Base-by-base conservation (phyloP, 2,113 vertebrate genomes). In the Oceanodroma tethys region DNA sequence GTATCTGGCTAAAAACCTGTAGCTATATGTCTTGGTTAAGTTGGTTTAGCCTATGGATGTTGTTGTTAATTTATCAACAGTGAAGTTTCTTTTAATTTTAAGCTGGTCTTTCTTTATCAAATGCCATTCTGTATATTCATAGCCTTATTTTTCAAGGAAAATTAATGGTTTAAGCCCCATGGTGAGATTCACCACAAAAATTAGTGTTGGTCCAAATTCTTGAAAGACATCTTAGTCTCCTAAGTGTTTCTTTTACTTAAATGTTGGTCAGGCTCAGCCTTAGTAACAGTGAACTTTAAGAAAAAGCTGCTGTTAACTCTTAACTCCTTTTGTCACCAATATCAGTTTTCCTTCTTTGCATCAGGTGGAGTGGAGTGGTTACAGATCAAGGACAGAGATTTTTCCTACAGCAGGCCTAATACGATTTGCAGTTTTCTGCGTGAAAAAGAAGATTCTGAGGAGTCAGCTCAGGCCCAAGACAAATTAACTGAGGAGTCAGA, bases 301-400 rank as follows among this genome's bases (percentile, higher is more conserved):
- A 56, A 78, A 95, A 86, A 85, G 1, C 5, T 52, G 5, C 21
- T 11, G 34, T 68, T 70, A 75, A 52, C 50, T 36, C 14, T 93
- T 88, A 47, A 45, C 63, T 59, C 45, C n/a, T 88, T 48, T 72
- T 94, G 58, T 88, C 60, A 42, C 48, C 81, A 40, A 56, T 52
- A 36, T 9, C 21, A 12, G 3, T 67, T 52, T 70, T 88, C 13
- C 32, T 86, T 58, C 92, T 42, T 86, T 63, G 53, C 56, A 81
- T 55, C 95, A 98, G 99, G 95, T 91, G 97, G 97, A 34, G 98
- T 98, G 70, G 98, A 99, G 81, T 98, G 98, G 97, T 97, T 98
- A 40, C 98, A 98, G 67, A 98, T 99, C 88, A 98, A 98, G 90
- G 98, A 98, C 43, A 98, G 97, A 75, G 97, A 98, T 53, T 98